Base-by-base conservation (phyloP, 2,113 vertebrate species). In the Tachycineta bicolor region DNA sequence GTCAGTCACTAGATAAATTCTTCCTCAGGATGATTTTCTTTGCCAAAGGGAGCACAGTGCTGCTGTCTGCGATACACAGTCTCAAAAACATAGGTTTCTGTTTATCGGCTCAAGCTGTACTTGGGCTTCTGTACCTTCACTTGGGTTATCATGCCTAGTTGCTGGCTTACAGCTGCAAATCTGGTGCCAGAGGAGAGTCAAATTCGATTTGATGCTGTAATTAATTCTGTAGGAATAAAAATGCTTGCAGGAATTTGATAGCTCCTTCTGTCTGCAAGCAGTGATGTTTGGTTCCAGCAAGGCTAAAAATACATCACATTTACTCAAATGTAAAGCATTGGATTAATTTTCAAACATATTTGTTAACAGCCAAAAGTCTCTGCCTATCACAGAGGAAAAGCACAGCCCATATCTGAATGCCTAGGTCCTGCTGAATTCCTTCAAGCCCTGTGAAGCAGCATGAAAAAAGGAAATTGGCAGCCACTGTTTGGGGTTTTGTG, bases 1-100 rank as follows among this genome's bases (percentile, higher is more conserved):
- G 94, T 94, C 93, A 94, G 59, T 91, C 80, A 89, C 29, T 69
- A 93, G 75, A 80, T 56, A 94, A 93, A 90, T 92, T 89, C 60
- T 75, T 88, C 81, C 89, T 87, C 52, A 23, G 88, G 73, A 89
- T 1, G 3, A 31, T 83, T 96, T 83, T 58, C 53, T 95, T 89
- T 92, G 91, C 83, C 87, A 96, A 93, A 91, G 67, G 77, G 52
- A 94, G 50, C 41, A 37, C 34, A 49, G 62, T 34, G 49, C 79
- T 94, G 24, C 34, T 89, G 25, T 52, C 77, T 91, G 56, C 0
- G 20, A 95, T 89, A 84, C 1, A 7, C 31, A 41, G 58, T 65
- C 87, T 84, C 65, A 75, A 41, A 94, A 95, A 74, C 16, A n/a
- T 6, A 37, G 55, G 83, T 69, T 95, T 78, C 74, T 93, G 53